These are phyloP conservation scores for Pecten maximus DNA, from an alignment of 2,888 invertebrate species.

Conservation along the genomic window DNA sequence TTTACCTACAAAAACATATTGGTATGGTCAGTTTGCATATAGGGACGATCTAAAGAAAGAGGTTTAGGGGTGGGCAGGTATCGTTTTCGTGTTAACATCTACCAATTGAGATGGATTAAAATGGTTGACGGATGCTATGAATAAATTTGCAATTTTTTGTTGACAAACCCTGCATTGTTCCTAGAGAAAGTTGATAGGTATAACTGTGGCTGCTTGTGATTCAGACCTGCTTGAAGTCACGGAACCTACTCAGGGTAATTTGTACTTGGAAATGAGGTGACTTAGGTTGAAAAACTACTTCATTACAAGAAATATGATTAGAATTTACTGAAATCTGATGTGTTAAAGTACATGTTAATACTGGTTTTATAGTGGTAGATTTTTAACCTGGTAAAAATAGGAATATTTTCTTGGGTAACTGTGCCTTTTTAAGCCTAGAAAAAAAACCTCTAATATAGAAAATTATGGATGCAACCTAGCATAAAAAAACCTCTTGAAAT, in stretches of 20 bases:
- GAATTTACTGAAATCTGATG: neutral
- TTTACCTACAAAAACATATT: neutral
- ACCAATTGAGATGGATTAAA: constrained; percentile 13
- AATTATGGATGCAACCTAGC: no score
- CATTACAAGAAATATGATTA: neutral
- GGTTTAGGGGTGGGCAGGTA: neutral
- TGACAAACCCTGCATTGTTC: constrained; percentile 1
- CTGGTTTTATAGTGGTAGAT: neutral
- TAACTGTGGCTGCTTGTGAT: neutral
- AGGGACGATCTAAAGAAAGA: neutral
- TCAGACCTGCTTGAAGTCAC: neutral
- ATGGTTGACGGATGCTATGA: constrained; percentile 13
- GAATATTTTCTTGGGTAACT: neutral
- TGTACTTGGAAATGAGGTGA: neutral
- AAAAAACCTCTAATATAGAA: neutral
- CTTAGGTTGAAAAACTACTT: neutral
- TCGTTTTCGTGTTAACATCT: neutral
- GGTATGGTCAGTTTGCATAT: neutral
- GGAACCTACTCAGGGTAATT: neutral
- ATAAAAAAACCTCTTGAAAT: no score
- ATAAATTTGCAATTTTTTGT: constrained; percentile 35
- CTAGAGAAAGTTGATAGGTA: constrained; percentile 7
- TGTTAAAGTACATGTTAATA: neutral
- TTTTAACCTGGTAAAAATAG: neutral
- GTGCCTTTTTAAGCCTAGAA: neutral